Evolutionary conservation across 2,797 vertebrate genomes (phyloP), one percentile per base, ranked within the genome.

Genomic region (Catamblyrhynchus diadema): DNA sequence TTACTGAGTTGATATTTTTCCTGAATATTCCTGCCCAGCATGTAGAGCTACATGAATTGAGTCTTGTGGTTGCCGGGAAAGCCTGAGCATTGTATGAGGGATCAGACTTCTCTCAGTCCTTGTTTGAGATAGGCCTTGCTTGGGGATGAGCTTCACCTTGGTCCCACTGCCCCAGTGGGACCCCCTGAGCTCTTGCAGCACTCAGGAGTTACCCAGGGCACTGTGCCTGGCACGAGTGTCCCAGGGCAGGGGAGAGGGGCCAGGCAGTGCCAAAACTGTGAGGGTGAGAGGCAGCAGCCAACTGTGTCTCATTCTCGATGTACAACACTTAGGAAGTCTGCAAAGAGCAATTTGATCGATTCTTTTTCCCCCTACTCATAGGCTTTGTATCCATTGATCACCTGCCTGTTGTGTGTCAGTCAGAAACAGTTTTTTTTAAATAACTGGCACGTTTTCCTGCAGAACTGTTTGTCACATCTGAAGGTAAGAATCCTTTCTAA

Each of bases 371-470:
- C 93, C 85, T 45, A 27, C 86, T 94, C 91, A 0, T 95, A 99
- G 99, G 99, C 99, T 96, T 98, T 99, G 59, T 99, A 99, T 97
- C 99, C 99, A 87, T 97, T 99, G 98, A 99, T 99, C 96, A 99
- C 99, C 92, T 99, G 99, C 98, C 98, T 99, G 98, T 98, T 99
- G 96, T 99, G 99, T 98, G 99, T 99, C 97, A 99, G 99, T 98
- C 99, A 99, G 98, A 99, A 99, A 98, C 99, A 99, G 97, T 99
- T 99, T 98, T 99, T 99, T 98, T 99, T 99, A 98, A 99, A 99
- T 98, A 99, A 99, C 98, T 99, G 99, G 99, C 99, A 99, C 98
- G 99, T 99, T 98, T 99, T 99, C 98, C 98, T 99, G 97, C 99
- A 99, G 98, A 99, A 99, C 98, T 99, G 99, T 98, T 98, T 99